Evolutionary conservation across 2,113 vertebrate genomes (phyloP).

Genomic region (Atractosteus spatula): DNA sequence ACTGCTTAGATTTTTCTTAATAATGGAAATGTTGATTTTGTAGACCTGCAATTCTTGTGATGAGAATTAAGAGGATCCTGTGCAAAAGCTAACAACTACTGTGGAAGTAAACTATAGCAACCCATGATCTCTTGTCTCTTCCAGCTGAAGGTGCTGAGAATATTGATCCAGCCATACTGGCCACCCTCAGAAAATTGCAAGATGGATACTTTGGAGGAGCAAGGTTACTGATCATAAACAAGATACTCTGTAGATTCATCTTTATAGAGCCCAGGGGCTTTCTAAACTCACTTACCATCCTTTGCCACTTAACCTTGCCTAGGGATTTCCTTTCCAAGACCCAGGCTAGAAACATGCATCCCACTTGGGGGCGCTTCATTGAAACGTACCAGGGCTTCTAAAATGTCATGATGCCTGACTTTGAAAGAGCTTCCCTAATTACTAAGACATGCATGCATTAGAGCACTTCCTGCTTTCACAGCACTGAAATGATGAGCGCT

Average conservation of each 20-base stretch:
- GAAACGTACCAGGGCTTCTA: background rate
- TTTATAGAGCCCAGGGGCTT: background rate
- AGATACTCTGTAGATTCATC: background rate
- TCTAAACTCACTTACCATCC: background rate
- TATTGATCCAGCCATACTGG: constrained; percentile 86
- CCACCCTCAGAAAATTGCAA: constrained; percentile 88
- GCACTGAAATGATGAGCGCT: background rate
- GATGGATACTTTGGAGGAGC: constrained; percentile 96
- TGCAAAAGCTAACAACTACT: too few relatives aligned
- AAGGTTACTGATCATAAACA: constrained; percentile 63
- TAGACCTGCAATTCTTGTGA: too few relatives aligned
- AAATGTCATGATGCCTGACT: too few relatives aligned
- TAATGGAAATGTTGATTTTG: too few relatives aligned
- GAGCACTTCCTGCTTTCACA: background rate
- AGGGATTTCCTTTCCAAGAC: background rate
- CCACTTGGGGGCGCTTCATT: background rate
- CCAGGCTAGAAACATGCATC: background rate
- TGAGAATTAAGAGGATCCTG: too few relatives aligned
- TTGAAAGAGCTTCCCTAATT: background rate
- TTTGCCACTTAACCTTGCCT: background rate
- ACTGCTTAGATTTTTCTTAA: too few relatives aligned
- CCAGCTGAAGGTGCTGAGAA: constrained; percentile 84
- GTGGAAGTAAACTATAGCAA: too few relatives aligned
- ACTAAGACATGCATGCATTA: background rate
- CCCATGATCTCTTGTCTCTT: constrained; percentile 20